These are phyloP conservation scores for Sarcophaga subvicina DNA, from an alignment of 2,888 invertebrate genomes.

Conservation along the genomic window DNA sequence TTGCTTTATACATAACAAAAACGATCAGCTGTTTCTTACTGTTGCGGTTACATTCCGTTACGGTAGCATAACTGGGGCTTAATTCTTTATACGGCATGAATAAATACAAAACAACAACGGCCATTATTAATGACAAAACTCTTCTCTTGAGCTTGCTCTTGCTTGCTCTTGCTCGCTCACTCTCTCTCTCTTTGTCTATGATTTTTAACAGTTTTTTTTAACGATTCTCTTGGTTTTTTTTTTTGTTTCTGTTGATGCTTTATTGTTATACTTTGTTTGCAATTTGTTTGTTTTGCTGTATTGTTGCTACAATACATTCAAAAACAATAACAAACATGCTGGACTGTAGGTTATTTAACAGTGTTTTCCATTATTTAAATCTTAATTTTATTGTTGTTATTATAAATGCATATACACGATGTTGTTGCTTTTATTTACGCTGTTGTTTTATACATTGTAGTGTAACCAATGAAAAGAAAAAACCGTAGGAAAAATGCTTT, in stretches of 20 bases:
- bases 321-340: constrained; percentile 8
- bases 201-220: background rate
- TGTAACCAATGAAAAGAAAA: constrained; percentile 9
- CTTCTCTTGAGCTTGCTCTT: background rate
- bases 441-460: constrained; percentile 7
- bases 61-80: too few species aligned
- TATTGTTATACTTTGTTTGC: constrained; percentile 5
- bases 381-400: too few species aligned
- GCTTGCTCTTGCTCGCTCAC: too few species aligned
- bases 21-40: too few species aligned
- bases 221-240: background rate
- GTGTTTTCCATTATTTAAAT: constrained; percentile 23
- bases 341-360: constrained; percentile 21
- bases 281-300: constrained; percentile 20
- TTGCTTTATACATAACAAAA: too few species aligned
- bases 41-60: too few species aligned
- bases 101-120: background rate
- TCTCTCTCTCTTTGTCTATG: too few species aligned
- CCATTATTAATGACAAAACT: constrained; percentile 7
- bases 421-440: too few species aligned
- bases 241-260: background rate
- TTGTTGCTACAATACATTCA: too few species aligned
- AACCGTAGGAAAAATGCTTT: background rate
- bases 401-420: too few species aligned
- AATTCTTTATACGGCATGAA: background rate